Evolutionary conservation across 2,797 vertebrate species (phyloP).

Genomic region (Mallotus villosus): DNA sequence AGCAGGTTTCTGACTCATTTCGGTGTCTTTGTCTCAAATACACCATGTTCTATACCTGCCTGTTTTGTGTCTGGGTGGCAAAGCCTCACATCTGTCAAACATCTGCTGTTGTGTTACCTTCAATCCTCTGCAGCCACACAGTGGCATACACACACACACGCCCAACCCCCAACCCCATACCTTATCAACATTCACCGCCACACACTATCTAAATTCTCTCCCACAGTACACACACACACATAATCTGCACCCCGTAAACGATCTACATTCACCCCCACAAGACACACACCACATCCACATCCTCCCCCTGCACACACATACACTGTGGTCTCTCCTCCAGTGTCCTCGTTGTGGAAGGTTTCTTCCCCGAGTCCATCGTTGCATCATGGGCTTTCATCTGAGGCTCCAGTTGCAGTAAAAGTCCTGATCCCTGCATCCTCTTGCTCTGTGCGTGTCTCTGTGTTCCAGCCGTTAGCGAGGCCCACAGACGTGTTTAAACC

Average conservation of each 20-base stretch:
- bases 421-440: conserved; percentile 4
- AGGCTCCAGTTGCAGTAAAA: conserved; percentile 26
- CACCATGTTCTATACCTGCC: neutral
- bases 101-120: neutral
- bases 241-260: neutral
- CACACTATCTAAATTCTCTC: neutral
- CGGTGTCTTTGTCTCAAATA: neutral
- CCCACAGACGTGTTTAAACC: neutral
- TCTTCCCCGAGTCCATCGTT: conserved; percentile 50
- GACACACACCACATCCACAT: neutral
- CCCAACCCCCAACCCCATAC: neutral
- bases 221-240: neutral
- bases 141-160: neutral
- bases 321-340: neutral
- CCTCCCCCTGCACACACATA: neutral
- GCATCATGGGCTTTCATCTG: conserved; percentile 65
- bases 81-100: neutral
- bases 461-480: neutral
- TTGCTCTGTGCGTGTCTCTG: neutral
- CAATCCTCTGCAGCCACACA: too few species aligned
- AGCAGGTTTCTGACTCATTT: neutral
- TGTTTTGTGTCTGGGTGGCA: neutral
- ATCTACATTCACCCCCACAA: too few species aligned
- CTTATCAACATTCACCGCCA: conserved; percentile 1
- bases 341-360: conserved; percentile 40